A percentile compares a stretch with the other conserved stretches of the same genome.
phyloP scores from a whole-genome alignment of 2,113 vertebrate genomes.

The Spermophilus dauricus region DNA sequence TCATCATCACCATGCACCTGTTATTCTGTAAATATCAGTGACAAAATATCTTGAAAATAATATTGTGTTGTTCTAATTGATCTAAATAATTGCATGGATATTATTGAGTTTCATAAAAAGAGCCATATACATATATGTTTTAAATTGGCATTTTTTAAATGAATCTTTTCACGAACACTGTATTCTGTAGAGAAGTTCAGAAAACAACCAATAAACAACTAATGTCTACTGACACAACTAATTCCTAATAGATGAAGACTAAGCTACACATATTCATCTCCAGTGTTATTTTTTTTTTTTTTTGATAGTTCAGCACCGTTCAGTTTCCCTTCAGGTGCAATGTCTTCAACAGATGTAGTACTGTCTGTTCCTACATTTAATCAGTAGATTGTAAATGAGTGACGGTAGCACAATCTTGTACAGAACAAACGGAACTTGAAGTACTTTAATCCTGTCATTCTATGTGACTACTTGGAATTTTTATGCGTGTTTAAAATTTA shows the following conservation, averaged over 20 bases:
- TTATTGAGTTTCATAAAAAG: background rate
- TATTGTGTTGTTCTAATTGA: background rate
- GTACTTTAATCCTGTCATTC: slow-evolving; percentile 1
- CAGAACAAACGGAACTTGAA: background rate
- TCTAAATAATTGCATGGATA: background rate
- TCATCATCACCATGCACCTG: background rate
- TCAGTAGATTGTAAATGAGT: background rate
- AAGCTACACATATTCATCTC: background rate
- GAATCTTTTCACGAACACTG: background rate
- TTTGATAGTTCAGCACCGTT: slow-evolving; percentile 3
- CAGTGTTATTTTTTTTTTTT: background rate
- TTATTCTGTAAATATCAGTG: background rate
- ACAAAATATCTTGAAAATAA: background rate
- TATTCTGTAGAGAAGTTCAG: background rate
- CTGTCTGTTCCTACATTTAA: background rate
- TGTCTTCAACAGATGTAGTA: background rate
- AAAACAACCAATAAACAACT: background rate
- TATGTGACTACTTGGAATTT: background rate
- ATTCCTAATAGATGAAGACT: background rate
- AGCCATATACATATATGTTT: background rate
- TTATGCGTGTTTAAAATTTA: slow-evolving; percentile 8
- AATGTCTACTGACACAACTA: background rate
- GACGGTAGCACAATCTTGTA: background rate
- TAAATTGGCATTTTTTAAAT: background rate
- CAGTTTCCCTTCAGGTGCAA: background rate